Conservation (phyloP, 2,113 vertebrate genomes). For the Eurystomus gularis region DNA sequence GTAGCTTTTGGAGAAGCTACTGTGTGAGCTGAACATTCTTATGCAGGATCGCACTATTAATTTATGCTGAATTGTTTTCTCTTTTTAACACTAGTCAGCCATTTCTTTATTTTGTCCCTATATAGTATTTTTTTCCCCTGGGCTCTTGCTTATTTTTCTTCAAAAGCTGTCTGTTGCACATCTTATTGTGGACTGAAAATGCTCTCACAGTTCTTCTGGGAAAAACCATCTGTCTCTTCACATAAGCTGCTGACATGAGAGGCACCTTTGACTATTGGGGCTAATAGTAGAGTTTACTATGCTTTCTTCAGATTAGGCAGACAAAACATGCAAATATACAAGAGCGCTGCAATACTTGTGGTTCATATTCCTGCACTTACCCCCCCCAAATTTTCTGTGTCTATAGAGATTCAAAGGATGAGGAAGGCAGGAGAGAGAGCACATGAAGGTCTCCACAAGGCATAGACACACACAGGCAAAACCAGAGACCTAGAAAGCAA, state of each 20-base stretch:
- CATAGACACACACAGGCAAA: not conserved
- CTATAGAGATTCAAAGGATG: not conserved
- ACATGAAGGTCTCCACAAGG: fast-evolving
- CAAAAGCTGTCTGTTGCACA: not conserved
- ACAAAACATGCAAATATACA: not conserved
- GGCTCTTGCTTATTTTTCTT: not conserved
- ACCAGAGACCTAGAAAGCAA: not conserved
- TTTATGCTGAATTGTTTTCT: not conserved
- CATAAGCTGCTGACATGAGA: not conserved
- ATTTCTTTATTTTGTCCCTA: not conserved
- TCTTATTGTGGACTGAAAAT: not conserved
- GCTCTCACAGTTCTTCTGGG: not conserved
- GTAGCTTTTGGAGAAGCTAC: not conserved
- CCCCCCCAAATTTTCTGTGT: not conserved
- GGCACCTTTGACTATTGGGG: not conserved
- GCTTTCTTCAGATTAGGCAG: not conserved
- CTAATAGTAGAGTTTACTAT: not conserved
- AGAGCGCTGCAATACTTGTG: not conserved
- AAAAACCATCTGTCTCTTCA: not conserved
- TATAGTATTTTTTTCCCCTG: not conserved
- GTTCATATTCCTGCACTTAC: not conserved
- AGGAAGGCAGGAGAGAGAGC: not conserved
- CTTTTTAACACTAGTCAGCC: not conserved
- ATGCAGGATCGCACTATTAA: not conserved
- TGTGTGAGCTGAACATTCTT: not conserved